These are phyloP conservation scores for Pogonomyrmex californicus DNA, from an alignment of 1,140 invertebrate species.

Conservation along the genomic window DNA sequence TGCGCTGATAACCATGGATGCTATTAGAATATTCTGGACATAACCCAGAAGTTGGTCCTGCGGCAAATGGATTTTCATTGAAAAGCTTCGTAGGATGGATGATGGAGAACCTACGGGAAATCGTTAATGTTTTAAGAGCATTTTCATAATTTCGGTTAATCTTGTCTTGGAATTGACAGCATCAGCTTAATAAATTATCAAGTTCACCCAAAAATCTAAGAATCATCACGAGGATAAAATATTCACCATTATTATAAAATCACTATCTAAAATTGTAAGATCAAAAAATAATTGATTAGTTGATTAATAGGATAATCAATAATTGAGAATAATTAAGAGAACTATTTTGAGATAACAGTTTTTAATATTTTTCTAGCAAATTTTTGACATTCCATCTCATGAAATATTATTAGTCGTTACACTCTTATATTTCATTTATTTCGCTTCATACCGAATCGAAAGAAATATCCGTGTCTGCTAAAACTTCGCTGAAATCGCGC, in stretches of 20 bases:
- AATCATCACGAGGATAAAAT: not conserved
- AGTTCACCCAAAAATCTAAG: not conserved
- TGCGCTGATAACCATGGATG: conserved; percentile 78
- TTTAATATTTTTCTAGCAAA: not conserved
- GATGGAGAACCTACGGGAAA: conserved; percentile 45
- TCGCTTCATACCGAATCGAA: conserved; percentile 37
- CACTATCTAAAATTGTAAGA: not conserved
- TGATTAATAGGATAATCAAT: not conserved
- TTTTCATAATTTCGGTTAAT: conserved; percentile 81
- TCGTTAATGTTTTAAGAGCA: conserved; percentile 57
- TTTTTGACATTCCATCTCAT: not conserved
- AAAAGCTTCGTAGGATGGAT: conserved; percentile 78
- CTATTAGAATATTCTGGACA: conserved; percentile 84
- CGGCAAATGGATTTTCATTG: conserved; percentile 83
- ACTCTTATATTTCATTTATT: conserved; percentile 20
- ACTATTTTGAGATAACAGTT: not conserved
- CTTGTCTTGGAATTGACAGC: conserved; percentile 72
- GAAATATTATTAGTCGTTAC: conserved; percentile 26
- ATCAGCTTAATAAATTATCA: conserved; percentile 58
- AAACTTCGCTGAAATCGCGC: conserved; percentile 53
- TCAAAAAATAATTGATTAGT: not conserved
- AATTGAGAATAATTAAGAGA: not conserved
- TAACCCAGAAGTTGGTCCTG: conserved; percentile 80
- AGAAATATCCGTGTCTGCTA: conserved; percentile 53
- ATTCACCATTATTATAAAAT: not conserved